These are phyloP conservation scores for Blastobasis lacticolella DNA, from an alignment of 2,888 invertebrate genomes.

Conservation along the genomic window DNA sequence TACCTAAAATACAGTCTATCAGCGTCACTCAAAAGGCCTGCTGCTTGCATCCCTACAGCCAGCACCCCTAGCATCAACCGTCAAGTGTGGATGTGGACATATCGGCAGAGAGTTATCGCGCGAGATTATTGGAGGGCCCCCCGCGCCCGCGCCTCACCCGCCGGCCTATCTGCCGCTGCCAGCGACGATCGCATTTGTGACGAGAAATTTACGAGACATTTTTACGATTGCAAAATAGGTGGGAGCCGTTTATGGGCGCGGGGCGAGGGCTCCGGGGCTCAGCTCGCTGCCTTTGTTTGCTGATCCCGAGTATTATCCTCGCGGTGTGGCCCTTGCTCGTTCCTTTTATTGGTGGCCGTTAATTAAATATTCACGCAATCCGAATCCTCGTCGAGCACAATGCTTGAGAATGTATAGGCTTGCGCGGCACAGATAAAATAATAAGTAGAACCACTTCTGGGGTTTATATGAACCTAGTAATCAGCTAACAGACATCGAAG, in stretches of 20 bases:
- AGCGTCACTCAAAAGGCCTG: no score
- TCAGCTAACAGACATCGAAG: no score
- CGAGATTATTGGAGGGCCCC: slow-evolving; percentile 8
- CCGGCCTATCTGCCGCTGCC: slow-evolving; percentile 32
- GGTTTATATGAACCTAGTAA: no score
- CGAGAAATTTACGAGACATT: slow-evolving; percentile 62
- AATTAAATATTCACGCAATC: no score
- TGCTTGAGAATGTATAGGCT: no score
- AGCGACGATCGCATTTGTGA: slow-evolving; percentile 57
- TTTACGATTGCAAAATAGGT: slow-evolving; percentile 69
- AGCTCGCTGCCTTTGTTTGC: neutral
- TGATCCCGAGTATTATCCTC: no score
- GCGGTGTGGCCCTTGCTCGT: no score
- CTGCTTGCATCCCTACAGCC: neutral
- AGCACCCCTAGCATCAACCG: slow-evolving; percentile 13
- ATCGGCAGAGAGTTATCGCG: slow-evolving; percentile 27
- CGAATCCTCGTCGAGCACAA: no score
- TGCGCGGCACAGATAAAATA: no score
- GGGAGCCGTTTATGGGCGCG: slow-evolving; percentile 33
- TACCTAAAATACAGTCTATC: no score
- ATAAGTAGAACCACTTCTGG: no score
- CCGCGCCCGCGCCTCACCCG: slow-evolving; percentile 9
- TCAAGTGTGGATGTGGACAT: slow-evolving; percentile 22
- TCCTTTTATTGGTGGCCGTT: no score
- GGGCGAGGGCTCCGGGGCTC: slow-evolving; percentile 4